Conservation (phyloP, 2,113 vertebrate species). For the Apteryx owenii region DNA sequence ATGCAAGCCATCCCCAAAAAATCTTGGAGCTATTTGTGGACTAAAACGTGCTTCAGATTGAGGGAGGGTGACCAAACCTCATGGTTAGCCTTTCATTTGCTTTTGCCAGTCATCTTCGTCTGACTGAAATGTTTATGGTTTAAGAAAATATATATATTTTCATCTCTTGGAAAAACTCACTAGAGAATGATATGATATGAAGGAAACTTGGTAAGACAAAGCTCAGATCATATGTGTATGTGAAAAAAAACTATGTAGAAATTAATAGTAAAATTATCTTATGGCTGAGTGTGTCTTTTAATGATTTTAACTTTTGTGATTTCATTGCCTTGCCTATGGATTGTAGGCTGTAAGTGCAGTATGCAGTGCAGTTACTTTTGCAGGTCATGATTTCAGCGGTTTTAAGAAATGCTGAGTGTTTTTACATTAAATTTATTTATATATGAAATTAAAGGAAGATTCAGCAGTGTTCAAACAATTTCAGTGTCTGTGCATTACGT, state of each 20-base stretch:
- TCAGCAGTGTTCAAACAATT: not conserved
- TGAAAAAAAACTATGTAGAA: not conserved
- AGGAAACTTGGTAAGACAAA: not conserved
- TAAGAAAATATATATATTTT: not conserved
- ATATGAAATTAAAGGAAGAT: not conserved
- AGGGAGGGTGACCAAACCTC: not conserved
- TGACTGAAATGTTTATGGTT: not conserved
- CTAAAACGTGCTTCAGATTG: not conserved
- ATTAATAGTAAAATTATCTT: not conserved
- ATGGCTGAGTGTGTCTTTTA: not conserved
- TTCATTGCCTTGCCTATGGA: not conserved
- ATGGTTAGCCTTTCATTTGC: not conserved
- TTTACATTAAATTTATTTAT: slow-evolving; percentile 15
- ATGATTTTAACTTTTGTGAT: not conserved
- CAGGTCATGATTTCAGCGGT: not conserved
- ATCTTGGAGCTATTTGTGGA: not conserved
- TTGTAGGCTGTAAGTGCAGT: not conserved
- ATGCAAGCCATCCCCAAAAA: not conserved
- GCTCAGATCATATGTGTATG: not conserved
- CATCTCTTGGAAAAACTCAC: not conserved
- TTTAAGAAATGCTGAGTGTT: not conserved
- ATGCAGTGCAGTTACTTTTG: not conserved
- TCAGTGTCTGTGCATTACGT: not conserved
- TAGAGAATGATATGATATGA: not conserved
- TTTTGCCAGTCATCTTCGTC: not conserved